Conservation (phyloP, 2,797 vertebrate species). For the Lagodon rhomboides region DNA sequence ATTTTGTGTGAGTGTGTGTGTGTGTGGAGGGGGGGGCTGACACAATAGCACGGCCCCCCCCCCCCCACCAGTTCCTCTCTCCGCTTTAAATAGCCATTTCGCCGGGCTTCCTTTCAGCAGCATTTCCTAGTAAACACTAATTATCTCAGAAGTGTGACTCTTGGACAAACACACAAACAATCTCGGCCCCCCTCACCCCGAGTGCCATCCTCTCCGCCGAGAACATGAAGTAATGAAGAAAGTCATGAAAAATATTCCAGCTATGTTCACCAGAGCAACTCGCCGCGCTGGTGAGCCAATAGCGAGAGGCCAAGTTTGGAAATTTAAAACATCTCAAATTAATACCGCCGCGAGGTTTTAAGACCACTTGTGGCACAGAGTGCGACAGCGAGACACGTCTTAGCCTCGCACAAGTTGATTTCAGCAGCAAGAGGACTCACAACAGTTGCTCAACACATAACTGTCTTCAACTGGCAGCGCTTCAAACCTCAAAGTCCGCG, state of each 20-base stretch:
- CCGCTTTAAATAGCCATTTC: slow-evolving; percentile 83
- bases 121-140: slow-evolving; percentile 81
- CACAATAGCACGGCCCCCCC: slow-evolving; percentile 75
- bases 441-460: slow-evolving; percentile 48
- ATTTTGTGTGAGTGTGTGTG: slow-evolving; percentile 57
- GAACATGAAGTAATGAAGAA: too few relatives aligned
- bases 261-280: background rate
- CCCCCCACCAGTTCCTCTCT: slow-evolving; percentile 81
- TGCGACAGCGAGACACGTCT: background rate
- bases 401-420: slow-evolving; percentile 28
- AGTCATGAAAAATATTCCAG: slow-evolving; percentile 19
- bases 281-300: background rate
- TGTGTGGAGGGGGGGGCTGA: slow-evolving; percentile 52
- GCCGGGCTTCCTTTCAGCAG: slow-evolving; percentile 77
- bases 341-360: background rate
- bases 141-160: slow-evolving; percentile 80
- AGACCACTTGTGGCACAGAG: background rate
- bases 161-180: slow-evolving; percentile 80
- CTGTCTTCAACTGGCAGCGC: slow-evolving; percentile 47
- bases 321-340: background rate
- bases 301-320: background rate
- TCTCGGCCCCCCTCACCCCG: slow-evolving; percentile 46
- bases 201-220: slow-evolving; percentile 31
- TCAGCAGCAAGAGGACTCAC: slow-evolving; percentile 18
- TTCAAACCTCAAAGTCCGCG: slow-evolving; percentile 31